Conservation (phyloP, 2,888 invertebrate genomes). For the Sinotaia quadrata region DNA sequence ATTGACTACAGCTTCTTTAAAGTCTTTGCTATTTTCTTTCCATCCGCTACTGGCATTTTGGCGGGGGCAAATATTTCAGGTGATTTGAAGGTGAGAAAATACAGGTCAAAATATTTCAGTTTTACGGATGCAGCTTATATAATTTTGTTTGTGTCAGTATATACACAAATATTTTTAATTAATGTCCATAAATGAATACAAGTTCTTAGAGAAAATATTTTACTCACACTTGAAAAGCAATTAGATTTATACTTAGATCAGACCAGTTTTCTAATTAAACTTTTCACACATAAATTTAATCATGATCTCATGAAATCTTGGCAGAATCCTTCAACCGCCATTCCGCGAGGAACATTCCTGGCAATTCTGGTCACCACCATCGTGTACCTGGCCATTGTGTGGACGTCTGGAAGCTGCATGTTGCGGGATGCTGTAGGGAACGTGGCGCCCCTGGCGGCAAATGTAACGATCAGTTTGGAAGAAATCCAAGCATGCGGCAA, state of each 20-base stretch:
- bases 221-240: too few species aligned
- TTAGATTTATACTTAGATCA: too few species aligned
- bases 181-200: too few species aligned
- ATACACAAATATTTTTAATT: too few species aligned
- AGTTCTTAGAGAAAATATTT: too few species aligned
- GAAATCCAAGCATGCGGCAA: constrained; percentile 31
- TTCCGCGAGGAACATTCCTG: constrained; percentile 93
- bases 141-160: too few species aligned
- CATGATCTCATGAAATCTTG: constrained; percentile 9
- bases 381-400: constrained; percentile 86
- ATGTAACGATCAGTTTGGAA: constrained; percentile 16
- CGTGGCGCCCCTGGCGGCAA: constrained; percentile 57
- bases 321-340: constrained; percentile 90
- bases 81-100: constrained; percentile 89
- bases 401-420: constrained; percentile 85
- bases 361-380: constrained; percentile 89
- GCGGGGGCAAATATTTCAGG: constrained; percentile 94
- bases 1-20: constrained; percentile 90
- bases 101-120: too few species aligned
- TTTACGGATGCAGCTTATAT: too few species aligned
- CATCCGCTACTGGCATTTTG: constrained; percentile 91
- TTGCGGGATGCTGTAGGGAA: constrained; percentile 75
- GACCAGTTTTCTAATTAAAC: too few species aligned
- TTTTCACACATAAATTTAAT: background rate
- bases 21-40: constrained; percentile 97